Evolutionary conservation across 2,113 vertebrate species (phyloP).

Genomic region (Jaculus jaculus): DNA sequence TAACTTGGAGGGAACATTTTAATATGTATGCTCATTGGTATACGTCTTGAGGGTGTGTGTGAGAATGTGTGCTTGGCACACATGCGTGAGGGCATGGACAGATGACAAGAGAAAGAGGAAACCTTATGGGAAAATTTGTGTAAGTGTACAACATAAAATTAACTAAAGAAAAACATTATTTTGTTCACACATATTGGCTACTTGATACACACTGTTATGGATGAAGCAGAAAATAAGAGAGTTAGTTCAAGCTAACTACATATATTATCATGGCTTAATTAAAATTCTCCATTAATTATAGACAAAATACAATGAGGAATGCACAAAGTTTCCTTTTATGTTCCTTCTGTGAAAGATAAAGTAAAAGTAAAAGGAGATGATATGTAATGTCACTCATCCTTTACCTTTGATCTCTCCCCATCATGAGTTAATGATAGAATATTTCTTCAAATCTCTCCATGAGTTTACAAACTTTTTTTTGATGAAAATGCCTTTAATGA

Average conservation of each 20-base stretch:
- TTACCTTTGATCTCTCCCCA: background rate
- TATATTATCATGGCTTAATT: constrained; percentile 61
- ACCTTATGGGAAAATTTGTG: background rate
- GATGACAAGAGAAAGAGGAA: background rate
- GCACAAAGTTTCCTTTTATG: background rate
- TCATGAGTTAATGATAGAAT: background rate
- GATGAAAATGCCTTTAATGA: background rate
- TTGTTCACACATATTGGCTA: constrained; percentile 27
- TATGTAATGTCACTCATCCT: background rate
- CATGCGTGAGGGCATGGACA: accelerated
- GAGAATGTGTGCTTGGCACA: too few species aligned
- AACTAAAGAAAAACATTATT: constrained; percentile 3
- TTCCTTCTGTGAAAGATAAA: constrained; percentile 16
- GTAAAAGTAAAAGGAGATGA: background rate
- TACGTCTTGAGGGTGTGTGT: background rate
- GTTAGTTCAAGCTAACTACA: constrained; percentile 49
- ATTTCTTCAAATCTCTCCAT: background rate
- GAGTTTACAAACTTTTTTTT: background rate
- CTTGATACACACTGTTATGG: constrained; percentile 44
- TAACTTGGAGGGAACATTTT: background rate
- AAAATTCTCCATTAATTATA: constrained; percentile 67
- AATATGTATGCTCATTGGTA: background rate
- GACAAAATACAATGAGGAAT: constrained; percentile 32
- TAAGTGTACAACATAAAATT: background rate
- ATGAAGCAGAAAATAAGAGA: constrained; percentile 52